Evolutionary conservation across 2,113 vertebrate species (phyloP), one percentile per base, ranked within the genome.

Genomic region (Lonchura striata): DNA sequence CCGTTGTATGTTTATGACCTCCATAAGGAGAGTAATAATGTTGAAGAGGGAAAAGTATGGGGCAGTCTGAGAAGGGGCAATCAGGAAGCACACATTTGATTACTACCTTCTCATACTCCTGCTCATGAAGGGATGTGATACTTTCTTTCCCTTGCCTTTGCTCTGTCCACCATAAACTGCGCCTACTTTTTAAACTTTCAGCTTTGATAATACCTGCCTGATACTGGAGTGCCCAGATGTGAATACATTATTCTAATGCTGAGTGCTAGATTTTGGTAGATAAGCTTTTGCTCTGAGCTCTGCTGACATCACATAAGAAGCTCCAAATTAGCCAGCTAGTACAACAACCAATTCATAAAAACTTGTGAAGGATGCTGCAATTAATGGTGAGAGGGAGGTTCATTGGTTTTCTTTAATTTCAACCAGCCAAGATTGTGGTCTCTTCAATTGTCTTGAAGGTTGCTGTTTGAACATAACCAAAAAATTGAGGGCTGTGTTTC

Each of bases 1-100:
- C 47, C 47, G 44, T 90, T 95, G 41, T 54, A 20, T 70, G 59
- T 92, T 92, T 88, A 81, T 41, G 77, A 61, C 76, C 80, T 95
- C 80, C 77, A n/a, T 88, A 78, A 94, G 69, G 68, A 78, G 54
- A 31, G 20, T 68, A 86, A 75, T 22, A 88, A 2, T 54, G 68
- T 35, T 64, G 72, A 88, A 92, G 65, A 82, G 23, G 66, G 5
- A 57, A 41, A 39, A 88, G 46, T 60, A 71, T 56, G 47, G 60
- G 76, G 49, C 25, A 54, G 23, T 81, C n/a, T 78, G 35, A 83
- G 39, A 54, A 77, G 50, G 17, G 47, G 9, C 21, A 65, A 50
- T 94, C 30, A 60, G 47, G 80, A 96, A 92, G 13, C 46, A 63
- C 9, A 17, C 17, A 17, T 83, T 86, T 60, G 15, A 90, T 93